phyloP scores from a whole-genome alignment of 2,797 vertebrate genomes.

The Lutjanus campechanus region DNA sequence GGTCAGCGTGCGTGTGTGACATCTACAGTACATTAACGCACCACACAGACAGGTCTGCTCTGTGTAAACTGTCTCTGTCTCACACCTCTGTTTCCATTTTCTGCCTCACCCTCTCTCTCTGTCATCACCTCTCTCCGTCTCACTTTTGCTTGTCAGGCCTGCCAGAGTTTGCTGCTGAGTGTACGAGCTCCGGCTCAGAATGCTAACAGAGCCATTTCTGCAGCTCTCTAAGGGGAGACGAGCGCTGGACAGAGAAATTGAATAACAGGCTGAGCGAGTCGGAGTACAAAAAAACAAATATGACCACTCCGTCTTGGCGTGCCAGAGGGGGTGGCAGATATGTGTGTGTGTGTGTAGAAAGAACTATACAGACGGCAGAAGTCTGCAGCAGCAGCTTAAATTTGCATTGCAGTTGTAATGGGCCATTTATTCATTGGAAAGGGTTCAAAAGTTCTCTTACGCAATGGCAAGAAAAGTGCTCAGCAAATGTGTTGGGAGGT shows the following conservation, averaged over 20 bases:
- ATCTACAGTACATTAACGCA: conserved; percentile 59
- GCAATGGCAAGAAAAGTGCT: conserved; percentile 37
- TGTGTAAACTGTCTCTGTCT: conserved; percentile 46
- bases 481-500: conserved; percentile 36
- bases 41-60: conserved; percentile 56
- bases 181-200: conserved; percentile 47
- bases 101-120: not conserved
- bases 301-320: conserved; percentile 28
- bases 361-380: conserved; percentile 16
- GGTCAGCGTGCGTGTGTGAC: conserved; percentile 56
- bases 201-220: conserved; percentile 46
- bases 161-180: conserved; percentile 22
- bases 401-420: conserved; percentile 31
- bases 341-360: not conserved
- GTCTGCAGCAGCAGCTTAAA: conserved; percentile 37
- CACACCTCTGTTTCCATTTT: conserved; percentile 35
- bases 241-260: conserved; percentile 43
- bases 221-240: conserved; percentile 31
- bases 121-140: not conserved
- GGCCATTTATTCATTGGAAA: conserved; percentile 52
- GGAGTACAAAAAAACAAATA: conserved; percentile 64
- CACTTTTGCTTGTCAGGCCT: conserved; percentile 22
- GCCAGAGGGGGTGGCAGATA: conserved; percentile 31
- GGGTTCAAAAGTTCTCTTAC: conserved; percentile 56
- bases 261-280: conserved; percentile 44